A percentile compares a stretch with the other conserved stretches of the same genome.
Conservation (phyloP, 2,113 vertebrate species). For the Actenoides lindsayi region DNA sequence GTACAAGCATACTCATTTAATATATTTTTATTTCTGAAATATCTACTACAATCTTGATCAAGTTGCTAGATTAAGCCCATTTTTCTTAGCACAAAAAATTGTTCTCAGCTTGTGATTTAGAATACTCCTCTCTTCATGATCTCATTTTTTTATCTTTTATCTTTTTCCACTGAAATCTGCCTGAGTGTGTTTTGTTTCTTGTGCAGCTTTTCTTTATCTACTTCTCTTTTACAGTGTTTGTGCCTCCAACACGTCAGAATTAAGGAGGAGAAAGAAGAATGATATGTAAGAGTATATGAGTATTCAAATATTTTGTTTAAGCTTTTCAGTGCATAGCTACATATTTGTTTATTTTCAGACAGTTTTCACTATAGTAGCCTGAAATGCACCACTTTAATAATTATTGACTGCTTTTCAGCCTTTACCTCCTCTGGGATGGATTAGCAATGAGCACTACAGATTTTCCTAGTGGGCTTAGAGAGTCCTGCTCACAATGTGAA, state of each 20-base stretch:
- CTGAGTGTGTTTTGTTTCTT: neutral
- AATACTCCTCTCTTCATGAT: neutral
- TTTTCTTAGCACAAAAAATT: neutral
- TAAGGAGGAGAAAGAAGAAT: neutral
- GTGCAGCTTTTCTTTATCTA: neutral
- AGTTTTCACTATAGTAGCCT: neutral
- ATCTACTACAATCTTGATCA: neutral
- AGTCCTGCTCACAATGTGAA: constrained; percentile 14
- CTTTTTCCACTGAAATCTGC: neutral
- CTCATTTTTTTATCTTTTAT: neutral
- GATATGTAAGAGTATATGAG: neutral
- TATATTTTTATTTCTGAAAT: constrained; percentile 1
- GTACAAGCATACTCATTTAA: neutral
- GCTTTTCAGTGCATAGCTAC: neutral
- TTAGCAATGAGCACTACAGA: neutral
- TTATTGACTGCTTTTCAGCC: neutral
- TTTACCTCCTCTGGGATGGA: neutral
- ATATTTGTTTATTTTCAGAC: neutral
- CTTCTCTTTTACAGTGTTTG: neutral
- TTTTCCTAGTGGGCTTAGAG: neutral
- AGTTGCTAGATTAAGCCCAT: neutral
- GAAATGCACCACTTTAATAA: neutral
- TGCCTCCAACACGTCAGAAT: neutral
- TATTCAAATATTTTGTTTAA: neutral
- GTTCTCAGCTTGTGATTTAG: neutral